phyloP scores from a whole-genome alignment of 2,113 vertebrate species.

The Martes martes region DNA sequence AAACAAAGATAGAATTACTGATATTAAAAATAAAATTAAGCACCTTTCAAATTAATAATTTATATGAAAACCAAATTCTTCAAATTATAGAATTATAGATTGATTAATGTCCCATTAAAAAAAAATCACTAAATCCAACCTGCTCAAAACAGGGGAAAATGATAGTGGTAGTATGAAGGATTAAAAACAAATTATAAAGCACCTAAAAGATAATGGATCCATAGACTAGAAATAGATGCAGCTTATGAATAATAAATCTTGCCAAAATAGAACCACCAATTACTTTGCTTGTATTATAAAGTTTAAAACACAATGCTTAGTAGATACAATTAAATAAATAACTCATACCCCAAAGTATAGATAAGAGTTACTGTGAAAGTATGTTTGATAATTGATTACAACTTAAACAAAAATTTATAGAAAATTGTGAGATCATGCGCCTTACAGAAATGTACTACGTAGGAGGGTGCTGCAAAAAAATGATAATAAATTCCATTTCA shows the following conservation, averaged over 20 bases:
- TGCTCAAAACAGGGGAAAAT: not conserved
- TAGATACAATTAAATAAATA: not conserved
- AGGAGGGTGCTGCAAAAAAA: not conserved
- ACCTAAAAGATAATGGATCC: not conserved
- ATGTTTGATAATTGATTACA: not conserved
- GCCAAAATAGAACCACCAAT: not conserved
- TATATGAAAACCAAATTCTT: not conserved
- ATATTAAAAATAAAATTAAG: conserved; percentile 12
- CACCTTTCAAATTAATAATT: not conserved
- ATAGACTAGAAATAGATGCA: not conserved
- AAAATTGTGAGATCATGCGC: not conserved
- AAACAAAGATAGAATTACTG: not conserved
- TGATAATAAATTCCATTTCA: not conserved
- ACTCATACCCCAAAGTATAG: not conserved
- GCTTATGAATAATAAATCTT: conserved; percentile 1
- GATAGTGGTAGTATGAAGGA: not conserved
- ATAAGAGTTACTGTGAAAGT: not conserved
- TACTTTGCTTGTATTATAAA: not conserved
- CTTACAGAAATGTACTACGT: not conserved
- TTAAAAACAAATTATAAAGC: not conserved
- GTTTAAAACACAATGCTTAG: conserved; percentile 2
- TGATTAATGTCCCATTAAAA: not conserved
- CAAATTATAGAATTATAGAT: not conserved
- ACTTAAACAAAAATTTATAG: not conserved
- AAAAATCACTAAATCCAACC: not conserved